Evolutionary conservation across 2,113 vertebrate species (phyloP).

Genomic region (Canis aureus): DNA sequence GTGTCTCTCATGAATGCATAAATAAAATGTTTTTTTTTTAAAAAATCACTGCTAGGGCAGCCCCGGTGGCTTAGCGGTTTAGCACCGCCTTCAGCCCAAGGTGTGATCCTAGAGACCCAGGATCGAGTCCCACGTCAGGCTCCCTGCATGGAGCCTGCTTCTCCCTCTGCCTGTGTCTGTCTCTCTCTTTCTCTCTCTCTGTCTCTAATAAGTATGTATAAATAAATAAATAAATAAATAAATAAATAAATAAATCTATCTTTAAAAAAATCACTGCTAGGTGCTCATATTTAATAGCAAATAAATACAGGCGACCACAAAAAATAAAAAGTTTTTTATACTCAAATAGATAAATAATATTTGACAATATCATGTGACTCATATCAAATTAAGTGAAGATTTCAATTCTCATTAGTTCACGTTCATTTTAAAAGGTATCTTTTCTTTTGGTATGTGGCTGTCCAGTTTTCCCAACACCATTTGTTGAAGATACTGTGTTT

Average conservation of each 20-base stretch:
- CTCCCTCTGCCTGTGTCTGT: neutral
- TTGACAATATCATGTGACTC: neutral
- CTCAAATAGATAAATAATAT: neutral
- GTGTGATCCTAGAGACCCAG: neutral
- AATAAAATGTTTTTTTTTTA: no score
- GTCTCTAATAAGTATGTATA: neutral
- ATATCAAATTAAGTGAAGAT: neutral
- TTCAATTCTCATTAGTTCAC: neutral
- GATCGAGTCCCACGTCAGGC: rapidly evolving
- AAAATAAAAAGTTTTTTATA: neutral
- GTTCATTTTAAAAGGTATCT: neutral
- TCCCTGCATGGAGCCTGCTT: neutral
- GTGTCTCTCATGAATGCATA: no score
- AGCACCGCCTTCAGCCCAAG: neutral
- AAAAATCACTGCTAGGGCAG: neutral
- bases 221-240: neutral
- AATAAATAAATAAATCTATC: neutral
- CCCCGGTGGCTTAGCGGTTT: neutral
- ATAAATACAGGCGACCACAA: no score
- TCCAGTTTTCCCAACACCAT: neutral
- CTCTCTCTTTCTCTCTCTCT: neutral
- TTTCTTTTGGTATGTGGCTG: neutral
- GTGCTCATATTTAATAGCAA: no score
- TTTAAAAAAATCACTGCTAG: neutral
- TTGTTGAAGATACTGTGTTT: neutral